phyloP scores from a whole-genome alignment of 2,888 invertebrate species.

The Ichneumoninae sp. region DNA sequence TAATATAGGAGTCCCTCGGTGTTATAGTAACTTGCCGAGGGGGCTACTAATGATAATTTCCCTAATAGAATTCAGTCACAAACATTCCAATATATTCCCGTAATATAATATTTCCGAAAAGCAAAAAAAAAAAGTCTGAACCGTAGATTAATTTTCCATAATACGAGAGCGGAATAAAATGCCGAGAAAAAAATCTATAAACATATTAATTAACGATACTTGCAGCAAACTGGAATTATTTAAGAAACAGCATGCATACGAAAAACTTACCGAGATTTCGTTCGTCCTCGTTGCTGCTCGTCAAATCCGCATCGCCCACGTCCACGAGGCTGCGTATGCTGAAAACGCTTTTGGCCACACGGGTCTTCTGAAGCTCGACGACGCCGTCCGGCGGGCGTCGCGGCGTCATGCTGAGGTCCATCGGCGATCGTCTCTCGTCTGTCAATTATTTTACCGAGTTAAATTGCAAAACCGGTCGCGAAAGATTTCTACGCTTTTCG shows the following conservation, averaged over 20 bases:
- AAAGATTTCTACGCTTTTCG: neutral
- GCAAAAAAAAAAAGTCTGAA: neutral
- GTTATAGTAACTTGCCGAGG: neutral
- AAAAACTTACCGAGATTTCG: constrained; percentile 74
- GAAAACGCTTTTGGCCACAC: constrained; percentile 87
- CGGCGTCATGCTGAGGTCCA: constrained; percentile 86
- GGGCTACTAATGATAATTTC: constrained; percentile 14
- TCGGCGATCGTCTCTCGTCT: constrained; percentile 68
- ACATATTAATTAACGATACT: neutral
- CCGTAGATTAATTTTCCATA: constrained; percentile 3
- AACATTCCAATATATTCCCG: neutral
- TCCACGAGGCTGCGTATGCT: constrained; percentile 87
- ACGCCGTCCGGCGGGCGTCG: constrained; percentile 81
- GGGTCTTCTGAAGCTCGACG: constrained; percentile 84
- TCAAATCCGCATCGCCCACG: constrained; percentile 84
- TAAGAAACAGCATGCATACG: neutral
- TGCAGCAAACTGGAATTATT: neutral
- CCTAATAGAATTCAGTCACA: constrained; percentile 18
- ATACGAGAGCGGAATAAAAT: neutral
- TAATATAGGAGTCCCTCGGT: neutral
- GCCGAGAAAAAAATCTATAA: neutral
- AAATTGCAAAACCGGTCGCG: constrained; percentile 10
- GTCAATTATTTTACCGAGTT: neutral
- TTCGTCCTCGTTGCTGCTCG: constrained; percentile 71
- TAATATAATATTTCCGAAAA: neutral